Evolutionary conservation across 2,888 invertebrate genomes (phyloP), one percentile per base, ranked within the genome.

Genomic region (Ceratothoa steindachneri): DNA sequence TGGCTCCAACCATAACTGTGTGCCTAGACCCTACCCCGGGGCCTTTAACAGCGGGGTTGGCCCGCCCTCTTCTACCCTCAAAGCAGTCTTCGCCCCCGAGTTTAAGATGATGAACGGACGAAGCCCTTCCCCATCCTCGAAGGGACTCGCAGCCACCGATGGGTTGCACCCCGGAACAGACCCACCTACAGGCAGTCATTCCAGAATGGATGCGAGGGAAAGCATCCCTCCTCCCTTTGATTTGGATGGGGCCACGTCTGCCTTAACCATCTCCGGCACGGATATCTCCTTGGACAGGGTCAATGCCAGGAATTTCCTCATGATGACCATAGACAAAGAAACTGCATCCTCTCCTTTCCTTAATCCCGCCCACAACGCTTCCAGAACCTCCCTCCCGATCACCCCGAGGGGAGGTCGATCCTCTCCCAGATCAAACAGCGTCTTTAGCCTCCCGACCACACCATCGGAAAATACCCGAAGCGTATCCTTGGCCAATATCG

Each of bases 1-100:
- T 71, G 78, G 78, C 53, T 73, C 75, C 67, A 75, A 75, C 67
- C 75, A 78, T 71, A 78, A 78, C 75, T 67, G 60, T 27, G 71
- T 73, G 53, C 70, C 78, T 30, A 72, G 78, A 19, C 78, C 78
- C 60, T 78, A 73, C 67, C 78, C 78, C n/a, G 78, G 78, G 22
- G 2, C 60, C 19, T 60, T 60, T 60, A 60, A 7, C 27, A 60
- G 24, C 19, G 27, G 24, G 12, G 60, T 24, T 1, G 15, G n/a
- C 52, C 52, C 52, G 19, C 27, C 60, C 60, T 60, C 60, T 24
- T 15, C 41, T 41, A 41, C 60, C n/a, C 27, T 60, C 60, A 60
- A 7, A 60, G 24, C 2, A 3, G 27, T 4, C 29, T 69, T 55
- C 4, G 22, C 70, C 60, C 30, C 70, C 30, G 19, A 19, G 7